Base-by-base conservation (phyloP, 2,113 vertebrate species). In the Lampris incognitus region DNA sequence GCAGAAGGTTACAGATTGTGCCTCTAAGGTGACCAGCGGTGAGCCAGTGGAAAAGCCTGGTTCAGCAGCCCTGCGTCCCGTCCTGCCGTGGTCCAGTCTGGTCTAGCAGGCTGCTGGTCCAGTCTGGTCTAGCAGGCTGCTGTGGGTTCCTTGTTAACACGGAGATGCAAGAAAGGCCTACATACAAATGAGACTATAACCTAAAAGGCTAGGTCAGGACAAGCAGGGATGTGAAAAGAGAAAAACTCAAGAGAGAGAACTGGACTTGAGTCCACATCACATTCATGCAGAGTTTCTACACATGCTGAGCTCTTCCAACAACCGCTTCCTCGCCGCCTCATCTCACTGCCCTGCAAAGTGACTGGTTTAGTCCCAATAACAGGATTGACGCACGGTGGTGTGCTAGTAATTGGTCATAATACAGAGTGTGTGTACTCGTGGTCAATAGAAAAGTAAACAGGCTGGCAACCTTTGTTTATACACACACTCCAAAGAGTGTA, bases 251-350 rank as follows among this genome's bases (percentile, higher is more conserved):
- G 2, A 38, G 36, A 4, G 72, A 72, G 62, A 52, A 66, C 41
- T 2, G 10, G 69, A 13, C 36, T 39, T 8, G 1, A 1, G 63
- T 74, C 76, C 70, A 59, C 38, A 24, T 78, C 78, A 85, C 81
- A 58, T 86, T 83, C 85, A 88, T 86, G 83, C 79, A 66, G 84
- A 82, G 69, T 74, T 60, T 79, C 77, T 80, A 84, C 76, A 86
- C 83, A 84, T 89, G 87, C 87, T 54, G 70, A 68, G 59, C 48
- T 69, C 62, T 50, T 65, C 63, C 2, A 41, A 50, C 50, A 3
- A 41, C 40, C 13, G 40, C 60, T 5, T 4, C 54, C 64, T 65
- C 48, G 39, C 46, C 44, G 4, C 37, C 10, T 40, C 38, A 7
- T n/a, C 46, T 55, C 5, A 10, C 5, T 7, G 36, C 44, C 59